Conservation (phyloP, 2,888 invertebrate species). For the Dugesia japonica region DNA sequence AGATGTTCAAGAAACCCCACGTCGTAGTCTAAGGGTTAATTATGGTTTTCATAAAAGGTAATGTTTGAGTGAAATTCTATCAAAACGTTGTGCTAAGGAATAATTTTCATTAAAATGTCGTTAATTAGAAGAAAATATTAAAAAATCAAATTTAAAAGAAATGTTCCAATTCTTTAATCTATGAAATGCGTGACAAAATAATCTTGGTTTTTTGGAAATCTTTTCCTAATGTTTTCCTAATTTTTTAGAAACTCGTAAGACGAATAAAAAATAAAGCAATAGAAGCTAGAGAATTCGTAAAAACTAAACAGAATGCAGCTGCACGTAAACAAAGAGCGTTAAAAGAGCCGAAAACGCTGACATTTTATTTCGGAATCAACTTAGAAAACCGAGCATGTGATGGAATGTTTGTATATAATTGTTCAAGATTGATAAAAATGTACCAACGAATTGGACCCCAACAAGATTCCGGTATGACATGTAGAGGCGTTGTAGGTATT, state of each 20-base stretch:
- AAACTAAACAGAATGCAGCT: conserved; percentile 42
- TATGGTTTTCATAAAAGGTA: no score
- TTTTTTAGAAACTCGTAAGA: conserved; percentile 41
- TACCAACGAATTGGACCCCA: conserved; percentile 49
- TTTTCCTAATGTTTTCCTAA: not conserved
- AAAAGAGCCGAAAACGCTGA: conserved; percentile 45
- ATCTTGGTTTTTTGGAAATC: not conserved
- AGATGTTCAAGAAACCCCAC: no score
- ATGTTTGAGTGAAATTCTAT: no score
- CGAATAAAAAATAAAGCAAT: conserved; percentile 42
- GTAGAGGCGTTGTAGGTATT: conserved; percentile 40
- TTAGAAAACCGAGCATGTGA: conserved; percentile 46
- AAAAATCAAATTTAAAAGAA: no score
- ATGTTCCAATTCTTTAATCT: no score
- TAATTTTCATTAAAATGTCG: no score
- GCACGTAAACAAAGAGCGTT: conserved; percentile 44
- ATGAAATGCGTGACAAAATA: no score
- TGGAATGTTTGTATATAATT: conserved; percentile 51
- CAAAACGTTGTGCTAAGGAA: no score
- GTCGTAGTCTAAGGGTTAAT: no score
- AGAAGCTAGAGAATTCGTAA: conserved; percentile 43
- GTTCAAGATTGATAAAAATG: conserved; percentile 50
- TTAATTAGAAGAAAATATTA: no score
- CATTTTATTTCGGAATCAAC: conserved; percentile 49
- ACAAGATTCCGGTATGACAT: conserved; percentile 44